Conservation (phyloP, 2,888 invertebrate genomes). For the Thumatha senex region DNA sequence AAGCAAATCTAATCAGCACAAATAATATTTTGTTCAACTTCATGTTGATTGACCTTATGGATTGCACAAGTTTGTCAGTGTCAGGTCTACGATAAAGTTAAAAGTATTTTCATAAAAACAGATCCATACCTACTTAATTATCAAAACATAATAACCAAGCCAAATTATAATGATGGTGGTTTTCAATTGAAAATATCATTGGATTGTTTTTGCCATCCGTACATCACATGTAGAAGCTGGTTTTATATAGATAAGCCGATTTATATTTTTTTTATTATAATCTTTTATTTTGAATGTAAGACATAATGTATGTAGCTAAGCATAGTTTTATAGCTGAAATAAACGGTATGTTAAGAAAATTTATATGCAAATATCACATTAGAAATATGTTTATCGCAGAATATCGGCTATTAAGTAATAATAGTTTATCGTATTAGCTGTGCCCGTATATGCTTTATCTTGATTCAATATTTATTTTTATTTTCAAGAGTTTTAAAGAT, state of each 20-base stretch:
- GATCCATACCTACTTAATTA: too few relatives aligned
- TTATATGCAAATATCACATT: conserved; percentile 54
- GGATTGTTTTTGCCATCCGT: conserved; percentile 49
- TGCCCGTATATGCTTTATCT: conserved; percentile 39
- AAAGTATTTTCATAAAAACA: too few relatives aligned
- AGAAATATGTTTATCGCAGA: conserved; percentile 42
- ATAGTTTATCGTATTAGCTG: conserved; percentile 41
- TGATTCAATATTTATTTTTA: conserved; percentile 42
- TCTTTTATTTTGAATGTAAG: conserved; percentile 68
- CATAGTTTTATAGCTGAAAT: conserved; percentile 61
- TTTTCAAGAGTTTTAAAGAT: conserved; percentile 26
- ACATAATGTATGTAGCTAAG: conserved; percentile 57
- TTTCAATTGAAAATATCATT: too few relatives aligned
- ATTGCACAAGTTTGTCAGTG: too few relatives aligned
- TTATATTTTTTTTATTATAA: conserved; percentile 78
- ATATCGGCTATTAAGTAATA: conserved; percentile 49
- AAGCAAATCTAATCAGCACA: too few relatives aligned
- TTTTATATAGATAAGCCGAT: conserved; percentile 83
- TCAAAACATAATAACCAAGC: too few relatives aligned
- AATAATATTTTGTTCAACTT: too few relatives aligned
- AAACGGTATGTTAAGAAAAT: conserved; percentile 53
- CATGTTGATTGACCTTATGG: too few relatives aligned
- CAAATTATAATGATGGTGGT: too few relatives aligned
- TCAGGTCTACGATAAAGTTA: too few relatives aligned
- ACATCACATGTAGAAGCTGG: conserved; percentile 72